Percentiles rank a stretch among this genome's conserved stretches.
Evolutionary conservation across 2,888 invertebrate species (phyloP).

Genomic region (Tetragonula carbonaria): DNA sequence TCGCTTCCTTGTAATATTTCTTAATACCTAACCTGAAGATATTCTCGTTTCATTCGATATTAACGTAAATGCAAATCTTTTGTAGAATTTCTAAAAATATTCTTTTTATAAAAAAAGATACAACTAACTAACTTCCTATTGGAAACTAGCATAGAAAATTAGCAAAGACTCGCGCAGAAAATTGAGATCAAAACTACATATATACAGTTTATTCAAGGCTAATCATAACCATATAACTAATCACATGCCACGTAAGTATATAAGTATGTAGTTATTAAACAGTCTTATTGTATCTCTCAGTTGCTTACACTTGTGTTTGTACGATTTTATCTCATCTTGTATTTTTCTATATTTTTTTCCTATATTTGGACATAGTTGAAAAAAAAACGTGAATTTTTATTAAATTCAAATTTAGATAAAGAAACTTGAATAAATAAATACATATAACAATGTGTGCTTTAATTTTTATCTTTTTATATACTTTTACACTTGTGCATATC

Average conservation of each 20-base stretch:
- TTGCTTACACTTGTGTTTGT: background rate
- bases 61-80: background rate
- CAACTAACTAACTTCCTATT: background rate
- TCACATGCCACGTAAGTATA: background rate
- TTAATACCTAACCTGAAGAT: slow-evolving; percentile 10
- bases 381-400: background rate
- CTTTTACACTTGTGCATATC: background rate
- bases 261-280: background rate
- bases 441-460: background rate
- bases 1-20: background rate
- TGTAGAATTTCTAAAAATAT: background rate
- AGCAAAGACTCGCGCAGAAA: background rate
- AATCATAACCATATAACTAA: background rate
- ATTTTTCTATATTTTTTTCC: no score
- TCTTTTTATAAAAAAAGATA: background rate
- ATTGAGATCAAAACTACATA: background rate
- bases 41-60: background rate
- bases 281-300: background rate
- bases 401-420: background rate
- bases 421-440: background rate
- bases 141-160: background rate
- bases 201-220: background rate
- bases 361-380: background rate
- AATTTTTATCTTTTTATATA: background rate
- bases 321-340: background rate